Evolutionary conservation across 2,797 vertebrate species (phyloP).

Genomic region (Artibeus lituratus): DNA sequence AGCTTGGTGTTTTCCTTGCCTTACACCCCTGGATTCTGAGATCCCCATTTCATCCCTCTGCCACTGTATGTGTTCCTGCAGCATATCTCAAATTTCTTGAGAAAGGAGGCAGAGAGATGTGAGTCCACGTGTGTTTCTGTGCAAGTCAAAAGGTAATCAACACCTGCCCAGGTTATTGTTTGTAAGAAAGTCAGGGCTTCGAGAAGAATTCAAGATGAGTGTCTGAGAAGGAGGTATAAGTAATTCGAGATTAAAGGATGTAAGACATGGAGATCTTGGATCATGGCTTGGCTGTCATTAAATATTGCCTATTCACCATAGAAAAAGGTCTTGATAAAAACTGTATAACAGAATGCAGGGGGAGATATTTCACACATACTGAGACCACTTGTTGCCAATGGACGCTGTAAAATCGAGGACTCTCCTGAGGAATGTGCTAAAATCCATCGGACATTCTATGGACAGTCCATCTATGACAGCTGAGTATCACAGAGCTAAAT

Average conservation of each 20-base stretch:
- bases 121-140: not conserved
- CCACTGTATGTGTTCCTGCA: not conserved
- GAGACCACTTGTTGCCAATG: not conserved
- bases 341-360: not conserved
- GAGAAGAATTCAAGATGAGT: not conserved
- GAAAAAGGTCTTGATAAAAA: not conserved
- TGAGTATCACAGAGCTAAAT: not conserved
- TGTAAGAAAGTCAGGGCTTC: not conserved
- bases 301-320: not conserved
- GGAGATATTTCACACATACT: not conserved
- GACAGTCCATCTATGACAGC: not conserved
- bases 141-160: not conserved
- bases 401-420: not conserved
- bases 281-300: not conserved
- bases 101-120: not conserved
- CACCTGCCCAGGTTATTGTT: not conserved
- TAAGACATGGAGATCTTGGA: not conserved
- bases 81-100: not conserved
- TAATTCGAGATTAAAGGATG: not conserved
- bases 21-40: not conserved
- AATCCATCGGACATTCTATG: not conserved
- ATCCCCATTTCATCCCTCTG: slow-evolving; percentile 6
- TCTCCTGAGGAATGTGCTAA: not conserved
- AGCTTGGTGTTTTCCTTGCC: not conserved
- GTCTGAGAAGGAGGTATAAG: not conserved